Percentiles rank a stretch among this genome's conserved stretches.
phyloP scores from a whole-genome alignment of 2,888 invertebrate species.

The Drosophila gaucha region DNA sequence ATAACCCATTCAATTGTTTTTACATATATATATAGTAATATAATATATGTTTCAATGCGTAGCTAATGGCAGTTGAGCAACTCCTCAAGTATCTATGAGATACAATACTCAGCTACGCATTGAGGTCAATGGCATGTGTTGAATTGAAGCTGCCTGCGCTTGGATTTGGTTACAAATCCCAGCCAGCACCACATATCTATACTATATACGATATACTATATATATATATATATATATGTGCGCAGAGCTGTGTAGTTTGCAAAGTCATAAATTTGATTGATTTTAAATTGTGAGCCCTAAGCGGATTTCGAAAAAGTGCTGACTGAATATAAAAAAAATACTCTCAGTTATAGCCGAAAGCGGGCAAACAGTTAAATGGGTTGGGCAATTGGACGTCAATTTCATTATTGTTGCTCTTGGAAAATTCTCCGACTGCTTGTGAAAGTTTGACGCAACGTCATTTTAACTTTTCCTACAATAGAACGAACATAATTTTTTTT shows the following conservation, averaged over 20 bases:
- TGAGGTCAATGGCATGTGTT: conserved; percentile 74
- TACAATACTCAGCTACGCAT: conserved; percentile 58
- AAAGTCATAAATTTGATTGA: conserved; percentile 79
- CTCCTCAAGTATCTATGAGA: conserved; percentile 40
- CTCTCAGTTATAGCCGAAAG: conserved; percentile 14
- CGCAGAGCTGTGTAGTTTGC: conserved; percentile 63
- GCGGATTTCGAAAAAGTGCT: conserved; percentile 65
- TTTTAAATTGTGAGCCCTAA: conserved; percentile 72
- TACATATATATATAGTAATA: background rate
- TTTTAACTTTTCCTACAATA: conserved; percentile 44
- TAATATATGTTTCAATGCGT: conserved; percentile 35
- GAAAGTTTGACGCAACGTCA: conserved; percentile 52
- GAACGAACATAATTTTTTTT: conserved; percentile 34
- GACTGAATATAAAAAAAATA: conserved; percentile 35
- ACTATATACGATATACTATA: background rate
- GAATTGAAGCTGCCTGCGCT: conserved; percentile 36
- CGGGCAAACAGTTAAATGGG: conserved; percentile 60
- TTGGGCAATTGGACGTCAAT: conserved; percentile 51
- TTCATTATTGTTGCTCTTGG: conserved; percentile 53
- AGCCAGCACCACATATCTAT: background rate
- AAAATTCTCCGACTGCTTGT: conserved; percentile 65
- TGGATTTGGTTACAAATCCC: conserved; percentile 57
- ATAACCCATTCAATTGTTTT: conserved; percentile 28
- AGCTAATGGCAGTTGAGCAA: conserved; percentile 43
- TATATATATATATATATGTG: background rate